A percentile compares a stretch with the other conserved stretches of the same genome.
These are phyloP conservation scores for Perdita meconis DNA, from an alignment of 2,888 invertebrate genomes.

Conservation along the genomic window DNA sequence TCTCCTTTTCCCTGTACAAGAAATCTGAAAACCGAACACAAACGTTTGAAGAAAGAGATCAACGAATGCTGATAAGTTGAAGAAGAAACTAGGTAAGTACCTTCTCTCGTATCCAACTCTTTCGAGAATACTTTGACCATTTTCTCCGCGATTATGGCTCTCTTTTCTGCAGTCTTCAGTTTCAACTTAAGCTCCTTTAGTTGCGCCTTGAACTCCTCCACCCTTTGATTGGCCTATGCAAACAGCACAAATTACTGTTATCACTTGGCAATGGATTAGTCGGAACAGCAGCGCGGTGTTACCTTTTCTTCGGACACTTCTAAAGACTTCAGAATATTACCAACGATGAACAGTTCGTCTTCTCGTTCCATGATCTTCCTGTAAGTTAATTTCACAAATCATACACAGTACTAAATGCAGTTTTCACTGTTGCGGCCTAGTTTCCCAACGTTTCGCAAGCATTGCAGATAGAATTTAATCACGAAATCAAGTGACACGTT, in stretches of 20 bases:
- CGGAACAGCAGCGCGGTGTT: not conserved
- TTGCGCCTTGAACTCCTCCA: conserved; percentile 87
- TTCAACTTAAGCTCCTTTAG: conserved; percentile 76
- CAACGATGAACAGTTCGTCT: conserved; percentile 89
- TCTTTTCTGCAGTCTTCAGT: conserved; percentile 85
- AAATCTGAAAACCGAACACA: conserved; percentile 88
- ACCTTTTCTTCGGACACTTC: conserved; percentile 88
- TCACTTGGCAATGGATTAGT: not conserved
- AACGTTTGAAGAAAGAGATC: not conserved
- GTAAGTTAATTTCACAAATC: conserved; percentile 28
- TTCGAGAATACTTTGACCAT: conserved; percentile 89
- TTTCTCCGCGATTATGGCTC: conserved; percentile 89
- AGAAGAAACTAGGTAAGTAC: conserved; percentile 77
- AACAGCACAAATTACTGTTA: not conserved
- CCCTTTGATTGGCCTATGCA: conserved; percentile 86
- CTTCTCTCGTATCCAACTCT: conserved; percentile 90
- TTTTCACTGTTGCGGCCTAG: too few species aligned
- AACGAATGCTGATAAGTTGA: not conserved
- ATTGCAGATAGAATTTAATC: too few species aligned
- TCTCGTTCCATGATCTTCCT: conserved; percentile 89
- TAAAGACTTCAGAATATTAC: conserved; percentile 89
- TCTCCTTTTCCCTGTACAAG: conserved; percentile 93
- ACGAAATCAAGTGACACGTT: too few species aligned
- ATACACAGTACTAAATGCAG: too few species aligned
- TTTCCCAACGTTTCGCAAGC: too few species aligned